Evolutionary conservation across 2,797 vertebrate species (phyloP).

Genomic region (Sebastiscus tertius): DNA sequence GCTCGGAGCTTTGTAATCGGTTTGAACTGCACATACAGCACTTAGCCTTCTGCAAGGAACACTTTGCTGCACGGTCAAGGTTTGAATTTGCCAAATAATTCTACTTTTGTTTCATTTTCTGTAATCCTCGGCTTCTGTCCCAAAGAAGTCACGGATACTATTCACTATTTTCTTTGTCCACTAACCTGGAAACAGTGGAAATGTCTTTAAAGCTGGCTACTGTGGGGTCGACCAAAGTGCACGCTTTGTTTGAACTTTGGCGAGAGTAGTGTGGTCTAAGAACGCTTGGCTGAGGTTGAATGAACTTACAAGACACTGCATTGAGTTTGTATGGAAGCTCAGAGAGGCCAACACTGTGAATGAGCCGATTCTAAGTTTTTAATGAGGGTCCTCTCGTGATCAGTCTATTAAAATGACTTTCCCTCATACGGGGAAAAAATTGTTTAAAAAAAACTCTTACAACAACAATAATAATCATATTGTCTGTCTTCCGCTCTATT

Average conservation of each 20-base stretch:
- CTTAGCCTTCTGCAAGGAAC: slow-evolving; percentile 24
- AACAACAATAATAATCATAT: neutral
- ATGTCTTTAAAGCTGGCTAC: neutral
- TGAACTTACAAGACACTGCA: neutral
- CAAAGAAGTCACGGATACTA: neutral
- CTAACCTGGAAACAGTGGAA: neutral
- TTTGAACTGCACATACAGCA: slow-evolving; percentile 41
- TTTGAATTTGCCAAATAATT: neutral
- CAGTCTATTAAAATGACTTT: neutral
- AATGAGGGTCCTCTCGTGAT: neutral
- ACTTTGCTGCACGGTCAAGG: neutral
- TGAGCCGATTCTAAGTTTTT: neutral
- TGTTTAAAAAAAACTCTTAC: no score
- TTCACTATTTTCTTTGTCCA: neutral
- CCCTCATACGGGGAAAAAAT: no score
- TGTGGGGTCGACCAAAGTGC: neutral
- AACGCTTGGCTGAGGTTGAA: neutral
- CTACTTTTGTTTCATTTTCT: neutral
- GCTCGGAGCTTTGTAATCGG: slow-evolving; percentile 42
- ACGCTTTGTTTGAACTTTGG: neutral
- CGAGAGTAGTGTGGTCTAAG: neutral
- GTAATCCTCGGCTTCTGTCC: neutral
- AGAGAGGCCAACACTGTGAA: neutral
- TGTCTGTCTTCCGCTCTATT: neutral
- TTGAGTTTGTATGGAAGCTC: neutral